Base-by-base conservation (phyloP, 2,888 invertebrate species). In the Prenolepis imparis region DNA sequence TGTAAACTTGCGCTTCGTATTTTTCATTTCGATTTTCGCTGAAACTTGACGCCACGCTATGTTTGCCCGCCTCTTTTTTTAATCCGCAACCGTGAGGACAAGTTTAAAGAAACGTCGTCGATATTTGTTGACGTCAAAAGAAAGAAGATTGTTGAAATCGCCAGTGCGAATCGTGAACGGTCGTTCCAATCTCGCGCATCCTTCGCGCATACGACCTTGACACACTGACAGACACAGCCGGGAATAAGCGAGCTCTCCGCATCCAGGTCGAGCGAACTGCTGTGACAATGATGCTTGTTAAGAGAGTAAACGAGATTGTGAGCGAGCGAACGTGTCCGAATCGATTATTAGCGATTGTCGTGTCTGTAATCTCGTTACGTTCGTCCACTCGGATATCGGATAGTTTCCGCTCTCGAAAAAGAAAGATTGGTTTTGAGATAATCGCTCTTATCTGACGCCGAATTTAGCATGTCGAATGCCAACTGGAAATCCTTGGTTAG, bases 241-340 rank as follows among this genome's bases (percentile, higher is more conserved):
- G 84, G 84, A 87, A 83, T 77, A 82, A 87, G 88, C 72, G 59
- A 52, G 59, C 72, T 72, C 83, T 44, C 75, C 52, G 87, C 85
- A 86, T 88, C 82, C 88, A 82, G 90, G 90, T 88, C 90, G 84
- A 78, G 72, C 85, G 84, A 63, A 52, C 67, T 6, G 84, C 67
- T 80, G 85, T 83, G 87, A 90, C 89, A 89, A 89, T 90, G 85
- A 89, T 82, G 83, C 86, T 89, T 85, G 89, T 89, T 90, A 89
- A 88, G 88, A 85, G 91, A 63, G 63, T 39, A 87, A 88, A 85
- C 87, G 84, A 74, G 84, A 90, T 89, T 86, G 84, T 84, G 81
- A 80, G 63, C 84, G 83, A 84, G 83, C 84, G 86, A 82, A 70
- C 39, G 24, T 36, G 66, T 84, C 74, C 84, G 73, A 77, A 87